Evolutionary conservation across 2,888 invertebrate genomes (phyloP).

Genomic region (Drosophila histrio): DNA sequence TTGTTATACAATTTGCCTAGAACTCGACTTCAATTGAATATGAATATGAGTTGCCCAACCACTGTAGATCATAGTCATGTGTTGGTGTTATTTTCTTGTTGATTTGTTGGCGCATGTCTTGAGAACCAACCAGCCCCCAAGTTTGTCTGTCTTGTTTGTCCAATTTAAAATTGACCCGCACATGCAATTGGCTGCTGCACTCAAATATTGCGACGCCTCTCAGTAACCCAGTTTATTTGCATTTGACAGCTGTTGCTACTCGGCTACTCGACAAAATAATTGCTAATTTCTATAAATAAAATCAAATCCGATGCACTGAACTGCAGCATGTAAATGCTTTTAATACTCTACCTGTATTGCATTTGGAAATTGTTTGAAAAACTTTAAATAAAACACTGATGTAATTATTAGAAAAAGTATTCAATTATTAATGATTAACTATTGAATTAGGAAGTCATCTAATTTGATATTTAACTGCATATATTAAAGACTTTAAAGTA

Average conservation of each 20-base stretch:
- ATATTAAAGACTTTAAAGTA: no score
- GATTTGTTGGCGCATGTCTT: slow-evolving; percentile 32
- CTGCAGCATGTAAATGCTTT: slow-evolving; percentile 33
- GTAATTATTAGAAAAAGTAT: background rate
- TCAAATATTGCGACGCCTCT: slow-evolving; percentile 42
- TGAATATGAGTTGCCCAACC: slow-evolving; percentile 26
- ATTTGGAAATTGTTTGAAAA: background rate
- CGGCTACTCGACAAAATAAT: slow-evolving; percentile 28
- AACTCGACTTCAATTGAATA: slow-evolving; percentile 30
- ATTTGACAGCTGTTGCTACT: slow-evolving; percentile 55
- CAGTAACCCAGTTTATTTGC: slow-evolving; percentile 66
- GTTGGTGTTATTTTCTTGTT: slow-evolving; percentile 38
- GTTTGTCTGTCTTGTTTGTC: slow-evolving; percentile 33
- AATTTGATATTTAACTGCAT: no score
- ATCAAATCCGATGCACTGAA: slow-evolving; percentile 48
- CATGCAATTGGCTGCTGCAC: slow-evolving; percentile 20
- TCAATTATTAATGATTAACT: no score
- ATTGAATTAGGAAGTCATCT: no score
- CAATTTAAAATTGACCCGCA: slow-evolving; percentile 37
- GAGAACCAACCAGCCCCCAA: slow-evolving; percentile 15
- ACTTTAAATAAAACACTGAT: background rate
- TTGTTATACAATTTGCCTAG: slow-evolving; percentile 50
- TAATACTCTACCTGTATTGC: slow-evolving; percentile 3
- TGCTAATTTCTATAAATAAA: slow-evolving; percentile 68
- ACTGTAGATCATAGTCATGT: slow-evolving; percentile 13